phyloP scores from a whole-genome alignment of 1,140 invertebrate genomes.

The Drosophila tani region DNA sequence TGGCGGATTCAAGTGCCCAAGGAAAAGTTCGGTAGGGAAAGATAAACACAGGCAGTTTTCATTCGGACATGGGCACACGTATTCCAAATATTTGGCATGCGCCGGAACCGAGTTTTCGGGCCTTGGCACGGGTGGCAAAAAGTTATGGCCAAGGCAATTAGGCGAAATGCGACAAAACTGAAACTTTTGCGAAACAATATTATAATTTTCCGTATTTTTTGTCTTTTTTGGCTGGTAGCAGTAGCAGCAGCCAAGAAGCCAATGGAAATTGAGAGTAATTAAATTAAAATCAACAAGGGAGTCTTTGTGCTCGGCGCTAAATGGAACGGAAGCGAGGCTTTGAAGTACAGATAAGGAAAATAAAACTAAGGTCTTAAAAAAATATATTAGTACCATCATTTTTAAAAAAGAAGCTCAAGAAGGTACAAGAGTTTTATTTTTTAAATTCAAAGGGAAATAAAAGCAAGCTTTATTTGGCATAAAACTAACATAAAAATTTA shows the following conservation, averaged over 20 bases:
- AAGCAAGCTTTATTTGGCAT: no score
- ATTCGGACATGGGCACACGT: slow-evolving; percentile 56
- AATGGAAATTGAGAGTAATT: slow-evolving; percentile 76
- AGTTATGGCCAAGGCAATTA: slow-evolving; percentile 64
- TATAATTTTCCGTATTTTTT: slow-evolving; percentile 44
- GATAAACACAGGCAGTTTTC: slow-evolving; percentile 41
- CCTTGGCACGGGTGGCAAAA: slow-evolving; percentile 30
- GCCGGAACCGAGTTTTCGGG: slow-evolving; percentile 19
- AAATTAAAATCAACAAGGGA: slow-evolving; percentile 80
- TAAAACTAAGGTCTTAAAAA: not conserved
- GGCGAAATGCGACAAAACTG: slow-evolving; percentile 62
- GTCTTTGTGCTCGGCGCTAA: slow-evolving; percentile 39
- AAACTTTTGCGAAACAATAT: slow-evolving; percentile 69
- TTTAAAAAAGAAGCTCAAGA: no score
- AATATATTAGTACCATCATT: not conserved
- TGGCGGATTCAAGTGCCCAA: slow-evolving; percentile 12
- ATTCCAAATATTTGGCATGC: slow-evolving; percentile 65
- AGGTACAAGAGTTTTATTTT: no score
- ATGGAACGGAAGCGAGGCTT: slow-evolving; percentile 1
- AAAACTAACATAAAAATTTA: no score
- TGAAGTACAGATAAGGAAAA: not conserved
- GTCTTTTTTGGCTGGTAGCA: slow-evolving; percentile 8
- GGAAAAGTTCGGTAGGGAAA: slow-evolving; percentile 33
- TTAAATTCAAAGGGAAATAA: no score
- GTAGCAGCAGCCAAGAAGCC: slow-evolving; percentile 25